A percentile compares a stretch with the other conserved stretches of the same genome.
Evolutionary conservation across 2,113 vertebrate genomes (phyloP).

Genomic region (Brachirus orientalis): DNA sequence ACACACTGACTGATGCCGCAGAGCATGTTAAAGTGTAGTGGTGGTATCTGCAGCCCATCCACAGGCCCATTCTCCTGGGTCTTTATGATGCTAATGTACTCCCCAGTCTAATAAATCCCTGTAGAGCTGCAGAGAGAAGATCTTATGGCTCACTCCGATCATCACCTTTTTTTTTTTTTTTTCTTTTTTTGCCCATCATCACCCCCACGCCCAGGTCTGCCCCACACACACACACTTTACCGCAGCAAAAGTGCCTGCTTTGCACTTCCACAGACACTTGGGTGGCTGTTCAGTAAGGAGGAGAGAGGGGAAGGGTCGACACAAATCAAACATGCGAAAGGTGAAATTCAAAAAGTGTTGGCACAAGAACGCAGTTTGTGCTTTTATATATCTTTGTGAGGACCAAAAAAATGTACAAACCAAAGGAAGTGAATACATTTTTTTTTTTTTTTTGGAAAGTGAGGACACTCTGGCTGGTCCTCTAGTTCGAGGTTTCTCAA

Average conservation of each 20-base stretch:
- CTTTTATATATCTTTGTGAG: too few species aligned
- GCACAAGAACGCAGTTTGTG: constrained; percentile 28
- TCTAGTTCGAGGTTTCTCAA: too few species aligned
- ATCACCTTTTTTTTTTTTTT: constrained; percentile 46
- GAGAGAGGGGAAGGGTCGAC: constrained; percentile 55
- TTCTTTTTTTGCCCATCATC: constrained; percentile 47
- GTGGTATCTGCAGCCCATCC: constrained; percentile 72
- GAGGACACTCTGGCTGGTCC: too few species aligned
- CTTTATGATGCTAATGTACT: constrained; percentile 88
- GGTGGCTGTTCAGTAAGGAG: constrained; percentile 70
- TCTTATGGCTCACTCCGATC: constrained; percentile 80
- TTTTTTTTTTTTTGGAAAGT: too few species aligned
- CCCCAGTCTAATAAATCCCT: constrained; percentile 85
- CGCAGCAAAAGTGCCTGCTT: constrained; percentile 75
- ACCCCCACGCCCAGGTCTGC: too few species aligned
- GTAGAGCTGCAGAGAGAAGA: constrained; percentile 80
- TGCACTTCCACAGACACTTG: constrained; percentile 74
- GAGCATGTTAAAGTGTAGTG: constrained; percentile 70
- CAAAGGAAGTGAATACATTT: too few species aligned
- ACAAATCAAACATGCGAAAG: constrained; percentile 76
- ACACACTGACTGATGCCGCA: constrained; percentile 46
- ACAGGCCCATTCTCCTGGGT: constrained; percentile 75
- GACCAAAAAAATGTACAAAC: too few species aligned
- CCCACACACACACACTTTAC: constrained; percentile 52
- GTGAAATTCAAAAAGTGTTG: constrained; percentile 66